Evolutionary conservation across 2,113 vertebrate genomes (phyloP).

Genomic region (Tylochromis polylepis): DNA sequence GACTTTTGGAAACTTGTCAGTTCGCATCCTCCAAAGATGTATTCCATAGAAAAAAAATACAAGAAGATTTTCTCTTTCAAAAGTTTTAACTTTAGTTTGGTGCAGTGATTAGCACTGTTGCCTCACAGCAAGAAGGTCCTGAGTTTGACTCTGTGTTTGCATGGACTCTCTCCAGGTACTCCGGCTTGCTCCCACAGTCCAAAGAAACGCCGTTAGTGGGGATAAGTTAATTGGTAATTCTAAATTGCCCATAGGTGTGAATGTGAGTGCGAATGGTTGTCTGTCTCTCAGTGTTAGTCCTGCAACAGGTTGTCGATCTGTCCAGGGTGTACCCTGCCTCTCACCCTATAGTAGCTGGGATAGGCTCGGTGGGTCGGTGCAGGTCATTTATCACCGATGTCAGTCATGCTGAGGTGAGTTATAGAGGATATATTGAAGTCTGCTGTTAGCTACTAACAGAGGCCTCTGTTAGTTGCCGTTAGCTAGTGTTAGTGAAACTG

Average conservation of each 20-base stretch:
- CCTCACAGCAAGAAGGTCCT: background rate
- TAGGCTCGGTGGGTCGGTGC: no score
- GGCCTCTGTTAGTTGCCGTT: background rate
- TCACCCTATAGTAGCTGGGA: background rate
- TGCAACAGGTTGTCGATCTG: background rate
- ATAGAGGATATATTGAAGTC: background rate
- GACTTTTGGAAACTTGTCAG: background rate
- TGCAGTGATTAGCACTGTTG: background rate
- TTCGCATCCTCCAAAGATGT: background rate
- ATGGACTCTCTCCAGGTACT: background rate
- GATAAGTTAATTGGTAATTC: no score
- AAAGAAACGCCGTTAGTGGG: background rate
- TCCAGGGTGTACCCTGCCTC: background rate
- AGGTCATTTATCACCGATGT: background rate
- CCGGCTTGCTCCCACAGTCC: background rate
- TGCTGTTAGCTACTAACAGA: background rate
- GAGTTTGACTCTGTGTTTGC: background rate
- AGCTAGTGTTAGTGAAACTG: background rate
- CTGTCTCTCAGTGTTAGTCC: background rate
- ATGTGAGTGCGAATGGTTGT: background rate
- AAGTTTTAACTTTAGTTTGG: background rate
- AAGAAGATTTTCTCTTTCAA: background rate
- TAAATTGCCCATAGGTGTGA: background rate
- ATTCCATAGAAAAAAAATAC: background rate
- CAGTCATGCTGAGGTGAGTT: background rate